Percentiles rank a stretch among this genome's conserved stretches.
These are phyloP conservation scores for Genyomyrus donnyi DNA, from an alignment of 2,113 vertebrate species.

Conservation along the genomic window DNA sequence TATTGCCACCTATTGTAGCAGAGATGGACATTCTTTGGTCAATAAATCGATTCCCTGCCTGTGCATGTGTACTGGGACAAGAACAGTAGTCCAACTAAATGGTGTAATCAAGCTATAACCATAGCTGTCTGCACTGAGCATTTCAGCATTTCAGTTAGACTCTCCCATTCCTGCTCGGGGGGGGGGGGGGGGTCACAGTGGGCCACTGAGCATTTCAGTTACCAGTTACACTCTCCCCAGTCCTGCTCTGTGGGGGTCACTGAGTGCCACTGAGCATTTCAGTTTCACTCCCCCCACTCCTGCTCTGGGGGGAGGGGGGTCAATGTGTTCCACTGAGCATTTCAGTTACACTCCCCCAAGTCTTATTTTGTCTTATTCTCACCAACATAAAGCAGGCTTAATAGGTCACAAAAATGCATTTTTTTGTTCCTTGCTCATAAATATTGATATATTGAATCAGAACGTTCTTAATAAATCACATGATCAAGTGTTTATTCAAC, in stretches of 20 bases:
- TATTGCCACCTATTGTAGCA: too few species aligned
- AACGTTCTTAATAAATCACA: neutral
- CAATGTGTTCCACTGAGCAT: neutral
- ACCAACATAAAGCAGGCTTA: neutral
- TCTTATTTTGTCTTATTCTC: neutral
- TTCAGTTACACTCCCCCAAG: neutral
- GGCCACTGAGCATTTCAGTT: neutral
- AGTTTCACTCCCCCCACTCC: neutral
- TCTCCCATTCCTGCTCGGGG: neutral
- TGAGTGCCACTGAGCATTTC: neutral
- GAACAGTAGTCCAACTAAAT: too few species aligned
- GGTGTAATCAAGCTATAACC: too few species aligned
- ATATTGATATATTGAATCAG: neutral
- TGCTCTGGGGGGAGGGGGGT: neutral
- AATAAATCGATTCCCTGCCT: too few species aligned
- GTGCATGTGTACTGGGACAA: too few species aligned
- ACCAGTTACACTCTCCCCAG: neutral
- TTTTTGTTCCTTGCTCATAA: neutral
- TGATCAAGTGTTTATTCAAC: neutral
- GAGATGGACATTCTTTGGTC: too few species aligned
- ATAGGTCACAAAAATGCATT: neutral
- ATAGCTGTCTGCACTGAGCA: too few species aligned
- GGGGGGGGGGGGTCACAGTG: too few species aligned
- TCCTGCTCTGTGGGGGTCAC: neutral
- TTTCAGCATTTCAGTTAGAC: too few species aligned